Percentiles rank a stretch among this genome's conserved stretches.
phyloP scores from a whole-genome alignment of 2,888 invertebrate genomes.

The Tipula confusa region DNA sequence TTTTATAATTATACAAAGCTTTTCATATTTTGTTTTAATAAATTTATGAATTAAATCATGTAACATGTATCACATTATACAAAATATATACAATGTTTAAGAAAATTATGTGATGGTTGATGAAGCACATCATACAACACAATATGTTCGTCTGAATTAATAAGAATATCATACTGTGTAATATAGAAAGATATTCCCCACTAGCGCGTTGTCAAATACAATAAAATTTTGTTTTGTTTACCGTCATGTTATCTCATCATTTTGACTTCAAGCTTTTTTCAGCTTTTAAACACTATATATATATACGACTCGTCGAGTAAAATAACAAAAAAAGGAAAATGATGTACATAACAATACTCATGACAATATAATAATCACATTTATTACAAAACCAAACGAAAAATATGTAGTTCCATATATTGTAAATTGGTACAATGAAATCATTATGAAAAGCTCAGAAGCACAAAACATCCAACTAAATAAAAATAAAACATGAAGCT shows the following conservation, averaged over 20 bases:
- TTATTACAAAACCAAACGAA: neutral
- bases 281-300: neutral
- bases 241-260: neutral
- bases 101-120: neutral
- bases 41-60: too few species aligned
- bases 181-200: neutral
- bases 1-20: neutral
- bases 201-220: too few species aligned
- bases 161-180: neutral
- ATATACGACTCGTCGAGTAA: neutral
- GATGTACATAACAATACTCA: neutral
- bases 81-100: neutral
- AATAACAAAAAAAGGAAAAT: neutral
- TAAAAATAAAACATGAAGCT: neutral
- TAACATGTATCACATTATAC: too few species aligned
- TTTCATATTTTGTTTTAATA: too few species aligned
- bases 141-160: neutral
- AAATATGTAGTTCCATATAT: neutral
- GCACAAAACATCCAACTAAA: conserved; percentile 6
- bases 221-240: neutral
- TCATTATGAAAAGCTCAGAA: conserved; percentile 5
- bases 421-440: neutral
- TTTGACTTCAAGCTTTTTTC: neutral
- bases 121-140: neutral
- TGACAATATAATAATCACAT: conserved; percentile 16